Percentiles rank a stretch among this genome's conserved stretches.
Evolutionary conservation across 2,888 invertebrate genomes (phyloP).

Genomic region (Nysson spinosus): DNA sequence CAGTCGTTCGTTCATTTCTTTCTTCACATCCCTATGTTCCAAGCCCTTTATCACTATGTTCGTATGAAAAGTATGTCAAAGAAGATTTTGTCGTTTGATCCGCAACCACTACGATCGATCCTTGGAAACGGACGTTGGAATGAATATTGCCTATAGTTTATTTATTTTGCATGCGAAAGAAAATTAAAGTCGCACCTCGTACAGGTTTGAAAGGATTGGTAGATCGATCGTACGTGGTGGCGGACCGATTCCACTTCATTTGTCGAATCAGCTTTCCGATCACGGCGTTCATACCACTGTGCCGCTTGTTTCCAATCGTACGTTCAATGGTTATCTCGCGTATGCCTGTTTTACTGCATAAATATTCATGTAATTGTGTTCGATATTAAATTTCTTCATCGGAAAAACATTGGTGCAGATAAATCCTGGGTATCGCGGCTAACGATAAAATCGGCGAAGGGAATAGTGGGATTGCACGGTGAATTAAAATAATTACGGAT

Average conservation of each 20-base stretch:
- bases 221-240: constrained; percentile 26
- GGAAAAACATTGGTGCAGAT: background rate
- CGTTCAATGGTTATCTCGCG: constrained; percentile 19
- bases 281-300: constrained; percentile 41
- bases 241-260: constrained; percentile 15
- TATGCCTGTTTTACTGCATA: constrained; percentile 3
- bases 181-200: background rate
- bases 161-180: no score
- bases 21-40: constrained; percentile 14
- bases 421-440: background rate
- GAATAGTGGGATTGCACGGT: background rate
- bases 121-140: background rate
- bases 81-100: constrained; percentile 6
- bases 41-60: no score
- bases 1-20: constrained; percentile 57
- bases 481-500: no score
- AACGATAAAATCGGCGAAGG: background rate
- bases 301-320: constrained; percentile 55
- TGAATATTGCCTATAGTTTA: no score
- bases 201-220: constrained; percentile 22
- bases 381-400: background rate
- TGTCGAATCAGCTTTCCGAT: constrained; percentile 34
- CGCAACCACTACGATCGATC: constrained; percentile 18
- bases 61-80: no score
- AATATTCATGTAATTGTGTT: constrained; percentile 26